Conservation (phyloP, 2,113 vertebrate genomes). For the Phyllostomus discolor region DNA sequence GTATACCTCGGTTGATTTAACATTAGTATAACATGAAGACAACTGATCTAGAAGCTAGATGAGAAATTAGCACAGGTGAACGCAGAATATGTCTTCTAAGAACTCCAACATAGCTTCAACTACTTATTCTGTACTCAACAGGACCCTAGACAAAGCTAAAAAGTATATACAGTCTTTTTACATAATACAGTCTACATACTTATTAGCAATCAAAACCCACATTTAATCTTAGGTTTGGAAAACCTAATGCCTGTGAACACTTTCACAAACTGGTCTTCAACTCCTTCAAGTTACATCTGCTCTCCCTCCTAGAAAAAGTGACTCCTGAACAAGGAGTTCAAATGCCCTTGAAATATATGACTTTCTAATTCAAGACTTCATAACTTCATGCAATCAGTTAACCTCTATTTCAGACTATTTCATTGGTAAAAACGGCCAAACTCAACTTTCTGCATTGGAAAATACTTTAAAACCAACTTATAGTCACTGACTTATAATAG, state of each 20-base stretch:
- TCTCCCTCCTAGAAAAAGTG: slow-evolving; percentile 2
- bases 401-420: neutral
- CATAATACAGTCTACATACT: neutral
- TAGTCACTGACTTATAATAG: neutral
- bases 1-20: neutral
- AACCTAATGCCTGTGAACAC: neutral
- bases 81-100: neutral
- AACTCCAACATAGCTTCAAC: neutral
- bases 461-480: slow-evolving; percentile 22
- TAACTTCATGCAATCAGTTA: neutral
- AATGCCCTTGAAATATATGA: neutral
- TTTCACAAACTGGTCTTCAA: neutral
- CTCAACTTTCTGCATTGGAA: neutral
- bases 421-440: neutral
- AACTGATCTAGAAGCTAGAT: neutral
- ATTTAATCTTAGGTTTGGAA: slow-evolving; percentile 15
- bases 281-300: neutral
- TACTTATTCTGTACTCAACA: slow-evolving; percentile 9
- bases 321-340: neutral
- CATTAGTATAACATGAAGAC: neutral
- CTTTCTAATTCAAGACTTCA: neutral
- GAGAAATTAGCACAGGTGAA: neutral
- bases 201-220: slow-evolving; percentile 33
- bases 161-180: neutral
- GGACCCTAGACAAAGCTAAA: neutral